Evolutionary conservation across 2,888 invertebrate genomes (phyloP).

Genomic region (Clanis bilineata): DNA sequence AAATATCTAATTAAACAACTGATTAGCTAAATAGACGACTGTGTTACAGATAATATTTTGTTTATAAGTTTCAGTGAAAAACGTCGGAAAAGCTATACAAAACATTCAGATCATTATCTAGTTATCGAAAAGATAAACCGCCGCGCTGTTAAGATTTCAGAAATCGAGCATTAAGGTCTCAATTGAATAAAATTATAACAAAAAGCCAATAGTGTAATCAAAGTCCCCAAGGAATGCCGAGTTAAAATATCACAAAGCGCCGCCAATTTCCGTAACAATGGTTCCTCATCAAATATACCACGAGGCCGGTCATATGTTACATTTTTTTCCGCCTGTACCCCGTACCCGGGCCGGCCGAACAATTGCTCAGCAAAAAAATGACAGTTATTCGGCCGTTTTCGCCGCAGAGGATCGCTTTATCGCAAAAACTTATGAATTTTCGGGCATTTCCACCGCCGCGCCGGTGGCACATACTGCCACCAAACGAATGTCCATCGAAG

Average conservation of each 20-base stretch:
- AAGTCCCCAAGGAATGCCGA: background rate
- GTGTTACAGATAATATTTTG: too few relatives aligned
- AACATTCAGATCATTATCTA: too few relatives aligned
- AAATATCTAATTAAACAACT: too few relatives aligned
- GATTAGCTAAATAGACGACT: too few relatives aligned
- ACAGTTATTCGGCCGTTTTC: constrained; percentile 5
- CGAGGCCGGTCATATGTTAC: background rate
- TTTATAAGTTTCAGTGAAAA: too few relatives aligned
- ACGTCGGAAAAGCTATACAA: too few relatives aligned
- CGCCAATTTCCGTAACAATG: constrained; percentile 12
- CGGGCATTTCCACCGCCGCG: constrained; percentile 7
- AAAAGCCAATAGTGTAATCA: background rate
- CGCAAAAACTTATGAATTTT: constrained; percentile 16
- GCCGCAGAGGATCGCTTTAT: constrained; percentile 5
- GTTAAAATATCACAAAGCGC: constrained; percentile 10
- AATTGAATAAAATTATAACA: background rate
- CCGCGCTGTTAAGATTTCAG: too few relatives aligned
- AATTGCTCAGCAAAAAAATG: constrained; percentile 6
- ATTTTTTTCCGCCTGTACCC: constrained; percentile 14
- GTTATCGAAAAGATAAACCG: too few relatives aligned
- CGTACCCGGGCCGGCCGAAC: constrained; percentile 3
- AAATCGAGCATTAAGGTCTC: background rate
- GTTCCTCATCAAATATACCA: constrained; percentile 10
- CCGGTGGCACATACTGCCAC: background rate
- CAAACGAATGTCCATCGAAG: constrained; percentile 1